Base-by-base conservation (phyloP, 2,888 invertebrate species). In the Drosophila austrosaltans region DNA sequence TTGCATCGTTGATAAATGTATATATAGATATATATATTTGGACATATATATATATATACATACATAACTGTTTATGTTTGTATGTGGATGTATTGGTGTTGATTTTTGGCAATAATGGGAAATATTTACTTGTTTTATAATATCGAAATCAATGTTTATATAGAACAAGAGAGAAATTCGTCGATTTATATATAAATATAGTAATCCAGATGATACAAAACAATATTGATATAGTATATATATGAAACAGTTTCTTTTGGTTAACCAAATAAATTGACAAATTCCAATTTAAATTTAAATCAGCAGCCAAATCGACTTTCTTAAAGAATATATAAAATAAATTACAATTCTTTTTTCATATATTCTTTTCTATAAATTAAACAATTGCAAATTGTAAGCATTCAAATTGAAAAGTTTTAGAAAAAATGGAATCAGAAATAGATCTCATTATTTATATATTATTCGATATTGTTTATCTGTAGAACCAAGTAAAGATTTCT, bases 1-100 rank as follows among this genome's bases (percentile, higher is more conserved):
- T 86, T 86, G 87, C 87, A 84, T 82, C 83, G 81, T 82, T 84
- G 79, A 85, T 84, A 84, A 81, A 79, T 82, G 70, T 76, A 66
- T 67, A 44, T 76, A 74, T 69, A 72, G 68, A 25, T 57, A 22
- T 72, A 25, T 61, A 36, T 66, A 6, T 67, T 8, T 36, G 8
- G 1, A 36, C 8, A 36, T 36, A 25, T 62, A 16, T 72, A 25
- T 53, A 63, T 71, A 36, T 62, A 32, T 63, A 10, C 12, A 10
- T 63, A 36, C 61, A 5, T 67, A 6, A 69, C 3, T 40, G 6
- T 71, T 16, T 30, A 28, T 68, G 20, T 70, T 8, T 62, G 30
- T 65, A 32, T 56, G 30, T 67, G 32, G 70, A 48, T 53, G 20
- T 22, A 22, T 48, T 48, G 48, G 48, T 42, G 48, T 28, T 42